Evolutionary conservation across 2,797 vertebrate genomes (phyloP).

Genomic region (Chanos chanos): DNA sequence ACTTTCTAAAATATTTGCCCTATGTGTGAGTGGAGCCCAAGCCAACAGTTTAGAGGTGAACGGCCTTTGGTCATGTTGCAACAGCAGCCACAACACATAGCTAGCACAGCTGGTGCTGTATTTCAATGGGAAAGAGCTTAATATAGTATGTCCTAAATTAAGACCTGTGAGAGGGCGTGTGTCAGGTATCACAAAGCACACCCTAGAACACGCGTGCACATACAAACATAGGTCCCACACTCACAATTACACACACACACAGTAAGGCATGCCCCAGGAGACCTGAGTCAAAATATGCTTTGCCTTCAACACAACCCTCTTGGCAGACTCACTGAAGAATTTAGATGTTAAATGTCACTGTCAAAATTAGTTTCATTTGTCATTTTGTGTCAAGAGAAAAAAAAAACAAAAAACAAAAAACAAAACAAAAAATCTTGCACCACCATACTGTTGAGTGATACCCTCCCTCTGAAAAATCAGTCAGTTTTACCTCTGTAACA

Average conservation of each 20-base stretch:
- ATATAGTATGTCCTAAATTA: constrained; percentile 80
- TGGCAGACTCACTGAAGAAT: constrained; percentile 45
- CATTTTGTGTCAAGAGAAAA: constrained; percentile 30
- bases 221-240: constrained; percentile 60
- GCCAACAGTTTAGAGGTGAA: constrained; percentile 42
- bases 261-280: constrained; percentile 50
- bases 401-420: constrained; percentile 4
- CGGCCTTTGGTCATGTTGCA: constrained; percentile 52
- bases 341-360: constrained; percentile 50
- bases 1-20: constrained; percentile 38
- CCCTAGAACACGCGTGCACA: constrained; percentile 60
- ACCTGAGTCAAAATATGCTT: constrained; percentile 56
- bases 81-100: constrained; percentile 67
- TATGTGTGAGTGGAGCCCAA: constrained; percentile 60
- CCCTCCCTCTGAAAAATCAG: constrained; percentile 11
- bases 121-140: constrained; percentile 82
- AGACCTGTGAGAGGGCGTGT: constrained; percentile 70
- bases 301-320: constrained; percentile 52
- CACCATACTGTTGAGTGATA: background rate
- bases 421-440: background rate
- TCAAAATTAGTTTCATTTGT: constrained; percentile 44
- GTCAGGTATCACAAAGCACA: constrained; percentile 80
- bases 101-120: constrained; percentile 81
- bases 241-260: constrained; percentile 28
- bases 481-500: background rate